These are phyloP conservation scores for Drosophila acutilabella DNA, from an alignment of 2,888 invertebrate genomes.

Conservation along the genomic window DNA sequence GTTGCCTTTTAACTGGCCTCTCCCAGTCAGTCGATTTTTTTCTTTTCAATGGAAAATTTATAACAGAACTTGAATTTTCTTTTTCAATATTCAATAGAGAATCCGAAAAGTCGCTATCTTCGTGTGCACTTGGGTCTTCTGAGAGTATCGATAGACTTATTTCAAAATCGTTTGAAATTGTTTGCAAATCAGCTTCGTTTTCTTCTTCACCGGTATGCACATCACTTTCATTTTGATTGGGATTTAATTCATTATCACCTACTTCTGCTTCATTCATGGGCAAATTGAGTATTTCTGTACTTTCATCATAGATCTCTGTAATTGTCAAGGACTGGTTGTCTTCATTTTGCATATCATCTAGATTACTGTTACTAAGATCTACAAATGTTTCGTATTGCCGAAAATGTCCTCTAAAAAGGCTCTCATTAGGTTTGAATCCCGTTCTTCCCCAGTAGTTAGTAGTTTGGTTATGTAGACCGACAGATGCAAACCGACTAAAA, in stretches of 20 bases:
- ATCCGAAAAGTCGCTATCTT: neutral
- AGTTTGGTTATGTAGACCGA: neutral
- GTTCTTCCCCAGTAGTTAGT: neutral
- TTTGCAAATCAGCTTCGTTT: neutral
- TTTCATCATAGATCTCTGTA: no score
- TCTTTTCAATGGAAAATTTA: slow-evolving; percentile 11
- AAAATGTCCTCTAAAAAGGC: neutral
- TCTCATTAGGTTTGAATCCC: neutral
- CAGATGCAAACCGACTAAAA: neutral
- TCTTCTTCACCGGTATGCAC: neutral
- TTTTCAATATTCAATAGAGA: no score
- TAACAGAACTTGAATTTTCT: no score
- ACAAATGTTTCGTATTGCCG: neutral
- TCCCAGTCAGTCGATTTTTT: neutral
- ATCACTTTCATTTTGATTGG: neutral
- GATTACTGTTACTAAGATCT: neutral
- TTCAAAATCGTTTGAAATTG: neutral
- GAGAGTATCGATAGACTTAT: neutral
- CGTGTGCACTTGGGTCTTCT: neutral
- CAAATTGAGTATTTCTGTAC: no score
- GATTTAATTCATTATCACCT: neutral
- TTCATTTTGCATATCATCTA: no score
- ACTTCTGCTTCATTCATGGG: neutral
- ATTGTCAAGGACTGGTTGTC: no score
- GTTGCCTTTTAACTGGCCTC: no score